Base-by-base conservation (phyloP, 2,797 vertebrate genomes). In the Vultur gryphus region DNA sequence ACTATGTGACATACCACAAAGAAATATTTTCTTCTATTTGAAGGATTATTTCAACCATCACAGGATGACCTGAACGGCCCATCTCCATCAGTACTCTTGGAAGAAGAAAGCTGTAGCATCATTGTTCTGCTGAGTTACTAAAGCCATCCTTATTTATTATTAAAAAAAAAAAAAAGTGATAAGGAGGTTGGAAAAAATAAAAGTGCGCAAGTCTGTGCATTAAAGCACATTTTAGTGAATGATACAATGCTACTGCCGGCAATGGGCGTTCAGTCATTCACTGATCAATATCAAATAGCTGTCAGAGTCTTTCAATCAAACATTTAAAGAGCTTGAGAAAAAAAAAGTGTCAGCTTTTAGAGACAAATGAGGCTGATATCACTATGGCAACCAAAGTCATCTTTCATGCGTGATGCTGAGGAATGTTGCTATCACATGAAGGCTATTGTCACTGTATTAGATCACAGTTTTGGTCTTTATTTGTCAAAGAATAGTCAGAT, bases 251-350 rank as follows among this genome's bases (percentile, higher is more conserved):
- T 75, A 10, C n/a, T 71, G 39, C 35, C 85, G 17, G 66, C 46
- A 89, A 25, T 7, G 4, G 51, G 28, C 57, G 46, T 86, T 95
- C 75, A 86, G 18, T 92, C 81, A 70, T 65, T 87, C 41, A 41
- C 37, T 84, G 78, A 93, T 96, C 86, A 95, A 92, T 93, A 93
- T 71, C 62, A 84, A 89, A 79, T 12, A 54, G 55, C 25, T 87
- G 23, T 87, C 58, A 91, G 72, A 67, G 43, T 92, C 78, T 70
- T 94, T 96, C 92, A 89, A 79, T 92, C 84, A 96, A 91, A 80
- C 55, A 67, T 46, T 93, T 93, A 94, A 90, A 83, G 39, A 90
- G 33, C 64, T 52, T 65, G 35, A 77, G 49, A 17, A 41, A 65
- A 70, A 80, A 77, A 31, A 44, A 19, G 3, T 21, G 19, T 73